phyloP scores from a whole-genome alignment of 2,888 invertebrate species.

The Sminthurides aquaticus region DNA sequence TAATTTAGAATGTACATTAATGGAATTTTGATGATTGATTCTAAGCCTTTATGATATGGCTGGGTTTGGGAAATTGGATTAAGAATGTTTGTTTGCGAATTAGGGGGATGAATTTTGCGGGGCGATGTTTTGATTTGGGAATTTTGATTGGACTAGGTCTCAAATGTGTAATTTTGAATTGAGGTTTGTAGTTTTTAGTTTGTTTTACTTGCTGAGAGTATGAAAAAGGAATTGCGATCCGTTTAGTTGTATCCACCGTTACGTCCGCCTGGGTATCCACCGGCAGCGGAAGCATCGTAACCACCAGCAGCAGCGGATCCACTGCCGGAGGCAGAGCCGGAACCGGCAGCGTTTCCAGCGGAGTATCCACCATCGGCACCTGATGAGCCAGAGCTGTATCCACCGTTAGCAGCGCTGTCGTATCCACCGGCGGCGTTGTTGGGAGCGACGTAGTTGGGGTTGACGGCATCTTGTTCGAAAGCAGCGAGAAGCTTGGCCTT shows the following conservation, averaged over 20 bases:
- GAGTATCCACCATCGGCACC: slow-evolving; percentile 2
- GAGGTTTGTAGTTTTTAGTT: not conserved
- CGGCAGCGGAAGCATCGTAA: not conserved
- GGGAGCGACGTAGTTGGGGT: slow-evolving; percentile 7
- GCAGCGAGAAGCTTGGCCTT: slow-evolving; percentile 6
- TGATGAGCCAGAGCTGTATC: not conserved
- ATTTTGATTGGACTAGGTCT: not conserved
- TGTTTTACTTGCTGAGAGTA: not conserved
- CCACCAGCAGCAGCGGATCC: not conserved
- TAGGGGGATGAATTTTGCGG: not conserved
- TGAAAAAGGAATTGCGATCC: slow-evolving; percentile 1
- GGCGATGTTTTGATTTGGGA: not conserved
- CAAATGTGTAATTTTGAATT: not conserved
- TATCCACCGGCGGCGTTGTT: not conserved
- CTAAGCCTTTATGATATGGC: too few relatives aligned
- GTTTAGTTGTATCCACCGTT: not conserved
- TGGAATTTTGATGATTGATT: not conserved
- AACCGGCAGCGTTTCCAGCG: slow-evolving; percentile 3
- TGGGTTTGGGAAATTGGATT: not conserved
- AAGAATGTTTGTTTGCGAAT: too few relatives aligned
- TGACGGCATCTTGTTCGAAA: not conserved
- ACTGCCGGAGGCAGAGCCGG: not conserved
- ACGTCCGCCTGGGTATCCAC: not conserved
- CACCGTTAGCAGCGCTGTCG: not conserved
- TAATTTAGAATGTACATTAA: not conserved